Conservation (phyloP, 1,140 invertebrate species). For the Microplitis mediator region DNA sequence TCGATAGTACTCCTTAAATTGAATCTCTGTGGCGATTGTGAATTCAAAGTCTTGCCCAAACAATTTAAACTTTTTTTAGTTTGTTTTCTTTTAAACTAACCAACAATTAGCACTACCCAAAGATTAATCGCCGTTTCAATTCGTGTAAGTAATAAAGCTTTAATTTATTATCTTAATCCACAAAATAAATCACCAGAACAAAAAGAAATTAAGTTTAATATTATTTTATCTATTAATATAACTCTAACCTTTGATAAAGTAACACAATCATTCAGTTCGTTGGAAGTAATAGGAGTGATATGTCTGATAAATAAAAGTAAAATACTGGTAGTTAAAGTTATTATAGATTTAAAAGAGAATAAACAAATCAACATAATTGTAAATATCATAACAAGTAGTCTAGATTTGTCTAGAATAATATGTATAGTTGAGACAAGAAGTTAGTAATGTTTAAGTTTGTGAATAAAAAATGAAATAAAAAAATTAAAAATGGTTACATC, state of each 20-base stretch:
- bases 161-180: background rate
- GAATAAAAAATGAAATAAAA: background rate
- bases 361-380: too few species aligned
- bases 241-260: too few species aligned
- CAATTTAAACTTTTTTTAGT: background rate
- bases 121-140: too few species aligned
- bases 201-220: too few species aligned
- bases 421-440: background rate
- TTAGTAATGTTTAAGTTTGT: background rate
- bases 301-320: too few species aligned
- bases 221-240: too few species aligned
- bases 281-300: too few species aligned
- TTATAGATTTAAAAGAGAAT: too few species aligned
- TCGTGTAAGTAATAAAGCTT: background rate
- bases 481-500: background rate
- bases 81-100: background rate
- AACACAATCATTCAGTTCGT: too few species aligned
- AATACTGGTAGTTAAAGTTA: too few species aligned
- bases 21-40: constrained; percentile 10
- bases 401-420: background rate
- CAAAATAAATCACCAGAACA: background rate
- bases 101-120: background rate
- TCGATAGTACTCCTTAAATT: constrained; percentile 5
- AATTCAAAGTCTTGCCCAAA: background rate
- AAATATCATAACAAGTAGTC: background rate